Conservation (phyloP, 2,797 vertebrate genomes). For the Lindbergichthys nudifrons region DNA sequence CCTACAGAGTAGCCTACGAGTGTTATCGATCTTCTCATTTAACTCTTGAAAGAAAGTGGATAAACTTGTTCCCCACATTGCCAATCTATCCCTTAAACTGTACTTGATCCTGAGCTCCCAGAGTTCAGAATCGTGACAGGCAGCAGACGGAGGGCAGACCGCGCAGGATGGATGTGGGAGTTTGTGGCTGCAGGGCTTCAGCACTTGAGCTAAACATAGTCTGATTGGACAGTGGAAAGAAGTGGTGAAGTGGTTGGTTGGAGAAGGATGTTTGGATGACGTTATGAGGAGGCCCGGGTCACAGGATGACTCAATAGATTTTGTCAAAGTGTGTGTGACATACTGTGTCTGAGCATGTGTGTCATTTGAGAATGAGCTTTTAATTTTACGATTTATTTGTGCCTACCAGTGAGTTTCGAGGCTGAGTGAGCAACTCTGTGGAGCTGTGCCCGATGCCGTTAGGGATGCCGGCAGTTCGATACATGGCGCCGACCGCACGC, state of each 20-base stretch:
- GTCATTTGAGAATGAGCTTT: conserved; percentile 40
- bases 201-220: conserved; percentile 71
- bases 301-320: conserved; percentile 48
- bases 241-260: conserved; percentile 62
- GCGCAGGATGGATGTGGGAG: conserved; percentile 69
- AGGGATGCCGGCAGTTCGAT: conserved; percentile 84
- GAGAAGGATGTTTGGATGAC: conserved; percentile 31
- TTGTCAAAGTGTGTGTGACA: conserved; percentile 52
- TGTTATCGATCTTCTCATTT: neutral
- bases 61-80: neutral
- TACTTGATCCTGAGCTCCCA: conserved; percentile 27
- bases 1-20: neutral
- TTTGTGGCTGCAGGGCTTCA: conserved; percentile 68
- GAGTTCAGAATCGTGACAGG: conserved; percentile 56
- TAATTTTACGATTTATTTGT: conserved; percentile 24
- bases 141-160: conserved; percentile 71
- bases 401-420: conserved; percentile 84
- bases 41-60: neutral
- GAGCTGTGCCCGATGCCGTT: conserved; percentile 87
- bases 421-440: conserved; percentile 83
- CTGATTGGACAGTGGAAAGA: conserved; percentile 76
- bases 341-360: conserved; percentile 55
- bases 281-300: conserved; percentile 50
- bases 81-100: neutral
- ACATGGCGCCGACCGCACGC: conserved; percentile 80